A percentile compares a stretch with the other conserved stretches of the same genome.
phyloP scores from a whole-genome alignment of 2,797 vertebrate species.

The Tauraco hartlaubi region DNA sequence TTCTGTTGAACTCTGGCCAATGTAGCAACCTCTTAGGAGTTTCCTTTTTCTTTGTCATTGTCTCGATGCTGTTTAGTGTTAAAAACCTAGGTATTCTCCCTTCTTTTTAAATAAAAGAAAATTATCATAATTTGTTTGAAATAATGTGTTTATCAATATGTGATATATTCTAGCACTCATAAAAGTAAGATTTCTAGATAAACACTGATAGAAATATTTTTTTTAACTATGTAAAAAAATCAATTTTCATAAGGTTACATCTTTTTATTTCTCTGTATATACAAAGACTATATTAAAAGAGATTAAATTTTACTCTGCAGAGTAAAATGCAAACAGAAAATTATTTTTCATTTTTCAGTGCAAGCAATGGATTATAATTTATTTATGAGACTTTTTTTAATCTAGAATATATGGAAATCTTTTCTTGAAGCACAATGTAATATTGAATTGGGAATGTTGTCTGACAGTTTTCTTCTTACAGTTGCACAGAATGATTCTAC shows the following conservation, averaged over 20 bases:
- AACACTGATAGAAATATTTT: slow-evolving; percentile 86
- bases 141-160: slow-evolving; percentile 38
- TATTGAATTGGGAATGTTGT: slow-evolving; percentile 86
- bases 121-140: slow-evolving; percentile 46
- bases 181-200: slow-evolving; percentile 76
- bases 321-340: slow-evolving; percentile 95
- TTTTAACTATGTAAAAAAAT: slow-evolving; percentile 86
- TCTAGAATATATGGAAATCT: slow-evolving; percentile 96
- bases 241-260: slow-evolving; percentile 92
- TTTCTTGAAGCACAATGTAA: slow-evolving; percentile 89
- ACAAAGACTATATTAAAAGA: slow-evolving; percentile 92
- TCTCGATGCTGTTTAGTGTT: background rate
- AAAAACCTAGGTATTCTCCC: background rate
- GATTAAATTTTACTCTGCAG: slow-evolving; percentile 93
- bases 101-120: background rate
- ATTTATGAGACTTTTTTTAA: slow-evolving; percentile 94
- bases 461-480: slow-evolving; percentile 81
- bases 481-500: slow-evolving; percentile 74
- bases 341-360: slow-evolving; percentile 92
- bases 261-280: slow-evolving; percentile 89
- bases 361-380: slow-evolving; percentile 93
- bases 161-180: slow-evolving; percentile 18
- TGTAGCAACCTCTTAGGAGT: background rate
- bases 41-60: slow-evolving; percentile 3
- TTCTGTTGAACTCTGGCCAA: background rate